phyloP scores from a whole-genome alignment of 2,113 vertebrate genomes.

The Prinia subflava region DNA sequence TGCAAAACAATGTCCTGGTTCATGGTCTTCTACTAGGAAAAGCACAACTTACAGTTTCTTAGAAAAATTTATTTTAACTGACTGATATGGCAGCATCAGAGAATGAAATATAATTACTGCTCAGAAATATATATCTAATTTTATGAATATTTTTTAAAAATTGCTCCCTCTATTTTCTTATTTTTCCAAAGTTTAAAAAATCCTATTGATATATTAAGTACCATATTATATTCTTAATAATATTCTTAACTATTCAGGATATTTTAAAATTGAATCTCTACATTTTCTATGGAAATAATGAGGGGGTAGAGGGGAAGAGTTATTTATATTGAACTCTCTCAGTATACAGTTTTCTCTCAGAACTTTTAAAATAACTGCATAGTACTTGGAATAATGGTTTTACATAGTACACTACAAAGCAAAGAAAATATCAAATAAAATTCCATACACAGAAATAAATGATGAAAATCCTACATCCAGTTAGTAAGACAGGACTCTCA shows the following conservation, averaged over 20 bases:
- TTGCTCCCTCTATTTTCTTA: background rate
- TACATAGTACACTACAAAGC: background rate
- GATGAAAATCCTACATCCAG: rapidly evolving
- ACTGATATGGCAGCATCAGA: background rate
- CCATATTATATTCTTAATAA: background rate
- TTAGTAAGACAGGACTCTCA: background rate
- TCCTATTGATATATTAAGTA: background rate
- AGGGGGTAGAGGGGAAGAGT: background rate
- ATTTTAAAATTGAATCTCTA: background rate
- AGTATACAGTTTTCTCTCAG: background rate
- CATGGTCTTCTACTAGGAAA: background rate
- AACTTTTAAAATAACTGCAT: background rate
- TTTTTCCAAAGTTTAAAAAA: background rate
- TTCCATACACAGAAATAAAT: background rate
- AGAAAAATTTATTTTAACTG: background rate
- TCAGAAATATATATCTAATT: background rate
- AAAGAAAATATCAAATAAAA: background rate
- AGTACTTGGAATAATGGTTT: background rate
- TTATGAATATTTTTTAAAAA: background rate
- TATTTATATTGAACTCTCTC: background rate
- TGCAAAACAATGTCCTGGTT: background rate
- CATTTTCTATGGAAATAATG: background rate
- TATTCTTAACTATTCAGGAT: background rate
- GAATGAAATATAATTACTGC: background rate
- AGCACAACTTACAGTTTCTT: background rate